These are phyloP conservation scores for Drosophila parvula DNA, from an alignment of 1,140 invertebrate genomes.

Conservation along the genomic window DNA sequence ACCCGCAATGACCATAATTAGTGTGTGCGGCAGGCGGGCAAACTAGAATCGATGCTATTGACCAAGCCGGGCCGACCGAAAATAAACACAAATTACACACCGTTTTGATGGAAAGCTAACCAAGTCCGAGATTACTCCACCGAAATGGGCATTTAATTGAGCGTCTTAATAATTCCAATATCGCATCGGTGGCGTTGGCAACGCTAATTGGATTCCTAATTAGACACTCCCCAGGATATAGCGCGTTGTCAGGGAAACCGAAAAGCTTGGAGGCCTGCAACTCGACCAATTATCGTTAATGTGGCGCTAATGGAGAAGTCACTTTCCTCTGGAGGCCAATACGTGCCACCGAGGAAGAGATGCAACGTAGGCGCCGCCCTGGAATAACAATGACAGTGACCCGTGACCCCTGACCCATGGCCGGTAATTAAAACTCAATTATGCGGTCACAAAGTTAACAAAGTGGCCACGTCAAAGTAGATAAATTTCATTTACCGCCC, in stretches of 20 bases:
- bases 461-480: constrained; percentile 47
- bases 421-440: constrained; percentile 71
- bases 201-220: constrained; percentile 74
- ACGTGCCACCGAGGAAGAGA: constrained; percentile 27
- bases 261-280: constrained; percentile 16
- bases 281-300: constrained; percentile 52
- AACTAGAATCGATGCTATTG: constrained; percentile 57
- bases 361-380: constrained; percentile 7
- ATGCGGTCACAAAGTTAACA: constrained; percentile 64
- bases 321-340: constrained; percentile 2
- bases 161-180: constrained; percentile 52
- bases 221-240: constrained; percentile 42
- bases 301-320: constrained; percentile 24
- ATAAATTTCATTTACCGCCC: constrained; percentile 53
- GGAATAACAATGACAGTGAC: constrained; percentile 18
- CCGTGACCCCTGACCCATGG: constrained; percentile 11
- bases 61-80: constrained; percentile 36
- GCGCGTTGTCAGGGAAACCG: constrained; percentile 42
- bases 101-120: constrained; percentile 44
- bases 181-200: constrained; percentile 33
- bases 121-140: constrained; percentile 1
- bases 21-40: background rate
- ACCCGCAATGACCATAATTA: constrained; percentile 62
- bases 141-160: constrained; percentile 69
- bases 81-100: constrained; percentile 64